Base-by-base conservation (phyloP, 2,888 invertebrate genomes). In the Volucella inanis region DNA sequence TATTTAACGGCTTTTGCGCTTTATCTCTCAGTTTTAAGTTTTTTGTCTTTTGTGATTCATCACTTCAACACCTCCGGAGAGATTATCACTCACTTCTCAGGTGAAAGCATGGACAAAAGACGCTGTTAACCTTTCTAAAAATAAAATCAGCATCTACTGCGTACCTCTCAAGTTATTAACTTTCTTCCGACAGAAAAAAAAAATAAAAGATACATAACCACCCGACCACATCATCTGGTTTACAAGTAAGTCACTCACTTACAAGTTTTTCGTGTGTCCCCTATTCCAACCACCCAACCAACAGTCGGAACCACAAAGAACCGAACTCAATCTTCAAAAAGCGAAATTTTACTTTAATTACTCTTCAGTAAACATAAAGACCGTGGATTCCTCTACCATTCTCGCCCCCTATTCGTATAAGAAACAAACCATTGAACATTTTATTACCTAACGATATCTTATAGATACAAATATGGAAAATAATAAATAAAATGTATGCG, bases 71-170 rank as follows among this genome's bases (percentile, higher is more conserved):
- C 31, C 31, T 31, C 31, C 31, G 31, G 54, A 55, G 45, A 12
- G 18, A 43, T 54, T 67, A 67, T 67, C 41, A 43, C 52, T 59
- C 15, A 10, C 39, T 15, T 8, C 11, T 3, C 47, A 39, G 67
- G 77, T 61, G 77, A 77, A 77, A 77, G 77, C 62, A 68, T 54
- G 38, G 43, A 15, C 31, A 71, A 55, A 62, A 77, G 43, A 11
- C 54, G 38, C 15, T 38, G 43, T 78, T 72, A 59, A 65, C 79
- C 72, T 72, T 61, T 79, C 65, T 77, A 77, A 72, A 65, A 79
- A 57, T 15, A 57, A 57, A 57, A 31, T 61, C 59, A 22, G 52
- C 15, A 67, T 31, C 52, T 50, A 39, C 71, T 65, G 41, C 11
- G 11, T 52, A 45, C 59, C n/a, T 72, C 12, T 49, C 67, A 41